These are phyloP conservation scores for Malurus elegans DNA, from an alignment of 2,113 vertebrate species.

Conservation along the genomic window DNA sequence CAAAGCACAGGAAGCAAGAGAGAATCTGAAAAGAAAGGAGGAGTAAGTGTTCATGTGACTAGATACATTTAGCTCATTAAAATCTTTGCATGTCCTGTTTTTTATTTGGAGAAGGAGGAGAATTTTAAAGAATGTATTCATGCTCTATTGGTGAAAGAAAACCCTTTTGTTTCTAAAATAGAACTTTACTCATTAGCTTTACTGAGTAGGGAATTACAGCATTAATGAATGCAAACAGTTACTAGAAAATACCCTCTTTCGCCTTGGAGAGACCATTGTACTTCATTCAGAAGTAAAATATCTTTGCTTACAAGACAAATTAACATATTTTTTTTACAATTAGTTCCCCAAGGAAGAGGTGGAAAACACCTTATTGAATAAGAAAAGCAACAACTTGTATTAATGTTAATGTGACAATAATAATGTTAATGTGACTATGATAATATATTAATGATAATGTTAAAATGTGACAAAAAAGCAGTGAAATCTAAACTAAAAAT, in stretches of 20 bases:
- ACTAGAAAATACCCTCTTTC: background rate
- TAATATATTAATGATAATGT: background rate
- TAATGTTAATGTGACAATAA: background rate
- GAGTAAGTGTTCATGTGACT: conserved; percentile 77
- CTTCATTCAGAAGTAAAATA: background rate
- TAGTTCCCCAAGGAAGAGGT: background rate
- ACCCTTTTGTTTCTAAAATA: background rate
- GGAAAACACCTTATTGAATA: background rate
- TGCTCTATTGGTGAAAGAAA: background rate
- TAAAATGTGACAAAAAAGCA: background rate
- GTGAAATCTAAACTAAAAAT: background rate
- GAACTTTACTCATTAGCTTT: background rate
- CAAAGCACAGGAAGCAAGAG: conserved; percentile 84
- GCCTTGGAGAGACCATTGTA: background rate
- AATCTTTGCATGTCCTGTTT: background rate
- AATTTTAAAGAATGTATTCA: background rate
- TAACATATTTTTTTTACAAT: background rate
- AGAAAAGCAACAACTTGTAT: background rate
- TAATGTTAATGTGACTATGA: too few species aligned
- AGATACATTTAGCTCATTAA: background rate
- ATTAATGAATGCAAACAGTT: background rate
- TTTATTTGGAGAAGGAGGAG: background rate
- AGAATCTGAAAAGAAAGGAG: conserved; percentile 75
- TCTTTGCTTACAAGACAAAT: background rate
- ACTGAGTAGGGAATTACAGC: background rate